These are phyloP conservation scores for Chionomys nivalis DNA, from an alignment of 2,113 vertebrate species.

Conservation along the genomic window DNA sequence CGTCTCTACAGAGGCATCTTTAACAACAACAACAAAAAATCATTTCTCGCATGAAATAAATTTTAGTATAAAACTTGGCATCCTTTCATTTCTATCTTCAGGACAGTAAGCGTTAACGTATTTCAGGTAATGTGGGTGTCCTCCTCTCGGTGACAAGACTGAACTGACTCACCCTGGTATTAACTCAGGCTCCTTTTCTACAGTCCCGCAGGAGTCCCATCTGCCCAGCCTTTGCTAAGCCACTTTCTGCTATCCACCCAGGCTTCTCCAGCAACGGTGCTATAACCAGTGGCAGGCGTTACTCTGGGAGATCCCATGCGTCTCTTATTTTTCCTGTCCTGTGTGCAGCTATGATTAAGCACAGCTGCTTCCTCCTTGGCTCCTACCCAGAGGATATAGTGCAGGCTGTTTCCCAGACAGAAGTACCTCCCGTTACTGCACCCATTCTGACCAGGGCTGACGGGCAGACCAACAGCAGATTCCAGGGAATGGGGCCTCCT, in stretches of 20 bases:
- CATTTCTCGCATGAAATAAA: slow-evolving; percentile 26
- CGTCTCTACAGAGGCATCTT: neutral
- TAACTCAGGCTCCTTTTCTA: neutral
- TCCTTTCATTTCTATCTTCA: neutral
- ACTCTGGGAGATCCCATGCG: neutral
- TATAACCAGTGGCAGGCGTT: neutral
- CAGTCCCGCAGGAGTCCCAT: neutral
- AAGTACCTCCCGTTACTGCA: neutral
- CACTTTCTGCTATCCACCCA: neutral
- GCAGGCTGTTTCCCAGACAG: neutral
- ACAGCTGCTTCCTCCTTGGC: neutral
- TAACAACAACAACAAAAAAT: neutral
- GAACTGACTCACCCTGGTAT: neutral
- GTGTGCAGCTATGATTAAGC: neutral
- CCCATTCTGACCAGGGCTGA: neutral
- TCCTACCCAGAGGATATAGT: neutral
- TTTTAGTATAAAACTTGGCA: neutral
- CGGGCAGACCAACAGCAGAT: neutral
- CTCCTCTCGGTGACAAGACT: neutral
- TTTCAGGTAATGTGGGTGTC: too few relatives aligned
- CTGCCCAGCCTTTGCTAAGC: neutral
- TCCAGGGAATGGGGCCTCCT: neutral
- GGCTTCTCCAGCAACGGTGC: neutral
- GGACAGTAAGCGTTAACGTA: neutral
- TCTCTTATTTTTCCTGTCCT: neutral